A percentile compares a stretch with the other conserved stretches of the same genome.
Evolutionary conservation across 2,888 invertebrate genomes (phyloP).

Genomic region (Harmothoe impar): DNA sequence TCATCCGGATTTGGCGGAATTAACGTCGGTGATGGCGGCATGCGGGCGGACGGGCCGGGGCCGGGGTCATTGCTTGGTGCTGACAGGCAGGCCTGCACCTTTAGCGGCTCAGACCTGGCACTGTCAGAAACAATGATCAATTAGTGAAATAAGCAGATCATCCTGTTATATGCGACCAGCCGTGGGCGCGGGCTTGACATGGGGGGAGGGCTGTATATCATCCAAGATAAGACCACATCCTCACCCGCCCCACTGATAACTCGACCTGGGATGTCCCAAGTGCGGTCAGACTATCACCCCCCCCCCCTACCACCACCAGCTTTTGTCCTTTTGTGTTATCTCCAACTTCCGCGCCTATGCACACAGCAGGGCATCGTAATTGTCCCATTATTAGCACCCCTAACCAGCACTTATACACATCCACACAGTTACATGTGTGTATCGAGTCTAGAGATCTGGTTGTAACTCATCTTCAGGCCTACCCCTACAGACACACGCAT

Average conservation of each 20-base stretch:
- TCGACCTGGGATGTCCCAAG: background rate
- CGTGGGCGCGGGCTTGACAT: constrained; percentile 34
- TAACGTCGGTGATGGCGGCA: constrained; percentile 25
- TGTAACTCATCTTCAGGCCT: background rate
- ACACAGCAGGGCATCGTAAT: constrained; percentile 26
- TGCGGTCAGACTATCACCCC: constrained; percentile 4
- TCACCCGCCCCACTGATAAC: constrained; percentile 12
- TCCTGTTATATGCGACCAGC: constrained; percentile 10
- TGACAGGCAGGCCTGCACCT: background rate
- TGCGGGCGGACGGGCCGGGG: background rate
- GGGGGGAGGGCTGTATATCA: background rate
- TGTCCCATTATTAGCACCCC: constrained; percentile 12
- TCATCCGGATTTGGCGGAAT: constrained; percentile 57
- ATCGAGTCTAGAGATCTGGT: background rate
- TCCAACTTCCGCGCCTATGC: constrained; percentile 18
- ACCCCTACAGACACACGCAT: background rate
- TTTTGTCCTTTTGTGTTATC: too few species aligned
- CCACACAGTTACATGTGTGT: background rate
- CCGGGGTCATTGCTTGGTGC: background rate
- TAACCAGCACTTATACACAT: background rate
- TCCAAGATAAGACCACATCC: constrained; percentile 1
- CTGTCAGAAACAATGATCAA: constrained; percentile 61
- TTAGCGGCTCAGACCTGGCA: constrained; percentile 1
- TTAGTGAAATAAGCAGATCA: constrained; percentile 51
- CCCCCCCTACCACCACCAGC: background rate